Conservation (phyloP, 2,888 invertebrate genomes). For the Cryptus viduatorius region DNA sequence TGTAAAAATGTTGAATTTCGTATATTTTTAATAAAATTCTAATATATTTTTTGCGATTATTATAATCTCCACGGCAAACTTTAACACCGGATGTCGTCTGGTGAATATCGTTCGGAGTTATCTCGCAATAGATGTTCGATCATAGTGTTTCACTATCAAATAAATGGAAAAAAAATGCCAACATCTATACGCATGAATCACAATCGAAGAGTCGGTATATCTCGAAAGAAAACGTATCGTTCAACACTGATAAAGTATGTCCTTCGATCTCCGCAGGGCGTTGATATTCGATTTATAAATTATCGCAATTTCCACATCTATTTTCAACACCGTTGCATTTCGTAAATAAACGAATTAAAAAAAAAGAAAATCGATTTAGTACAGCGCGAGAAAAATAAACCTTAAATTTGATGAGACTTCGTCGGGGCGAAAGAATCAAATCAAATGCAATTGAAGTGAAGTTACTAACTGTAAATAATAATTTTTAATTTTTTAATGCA, state of each 20-base stretch:
- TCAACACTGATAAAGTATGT: background rate
- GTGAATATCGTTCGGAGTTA: slow-evolving; percentile 21
- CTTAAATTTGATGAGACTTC: too few relatives aligned
- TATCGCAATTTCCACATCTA: too few relatives aligned
- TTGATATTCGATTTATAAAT: background rate
- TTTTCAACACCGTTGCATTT: too few relatives aligned
- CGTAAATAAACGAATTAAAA: too few relatives aligned
- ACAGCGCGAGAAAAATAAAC: too few relatives aligned
- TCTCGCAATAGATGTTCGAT: slow-evolving; percentile 57
- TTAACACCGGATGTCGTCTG: background rate
- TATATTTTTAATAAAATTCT: too few relatives aligned
- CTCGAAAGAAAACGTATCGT: background rate
- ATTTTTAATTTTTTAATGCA: too few relatives aligned
- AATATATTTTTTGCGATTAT: background rate
- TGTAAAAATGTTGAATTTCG: too few relatives aligned
- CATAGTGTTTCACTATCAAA: background rate
- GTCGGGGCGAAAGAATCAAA: too few relatives aligned
- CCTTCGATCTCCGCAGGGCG: background rate
- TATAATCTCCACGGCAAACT: background rate
- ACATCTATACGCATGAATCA: background rate
- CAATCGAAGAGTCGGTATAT: background rate
- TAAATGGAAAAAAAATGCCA: background rate
- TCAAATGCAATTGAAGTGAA: too few relatives aligned
- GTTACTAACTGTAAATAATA: too few relatives aligned
- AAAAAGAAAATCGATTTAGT: too few relatives aligned